Base-by-base conservation (phyloP, 1,140 invertebrate species). In the Pseudomyrmex concolor region DNA sequence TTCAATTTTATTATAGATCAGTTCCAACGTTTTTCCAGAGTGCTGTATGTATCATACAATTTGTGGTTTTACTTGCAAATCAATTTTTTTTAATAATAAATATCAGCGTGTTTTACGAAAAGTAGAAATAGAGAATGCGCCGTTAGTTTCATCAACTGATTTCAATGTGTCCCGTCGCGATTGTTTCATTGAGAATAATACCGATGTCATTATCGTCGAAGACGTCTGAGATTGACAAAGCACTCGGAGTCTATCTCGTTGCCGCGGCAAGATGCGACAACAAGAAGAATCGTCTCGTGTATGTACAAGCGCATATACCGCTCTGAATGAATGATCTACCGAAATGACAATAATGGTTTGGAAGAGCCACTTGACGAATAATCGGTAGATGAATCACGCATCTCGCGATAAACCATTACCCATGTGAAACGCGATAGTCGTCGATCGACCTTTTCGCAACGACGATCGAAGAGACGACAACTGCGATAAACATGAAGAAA, bases 311-410 rank as follows among this genome's bases (percentile, higher is more conserved):
- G 71, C 62, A 68, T 72, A 48, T 45, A 64, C 22, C 55, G 43
- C 66, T 67, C 66, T 91, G 86, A 91, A 91, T 90, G 88, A 92
- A 89, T 76, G 86, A 85, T 55, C 89, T 85, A 83, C 85, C 76
- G 84, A 91, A 91, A 92, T 89, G 85, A 91, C 84, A 88, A 91
- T 90, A 92, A 92, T 92, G 86, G 90, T 60, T 77, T 66, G 91
- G 88, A 91, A 89, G 86, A 89, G 83, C 67, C 87, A 92, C 89
- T 91, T 89, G 88, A 91, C 80, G 74, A 90, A 90, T 89, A 86
- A 73, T 66, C 85, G 71, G 77, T 84, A 89, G 88, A 90, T 92
- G 91, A 92, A 86, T 92, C 92, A 92, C 50, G 17, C 51, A 66
- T 60, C 83, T 70, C 60, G 54, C 63, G 25, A 74, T 54, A 19